These are phyloP conservation scores for Bilobella aurantiaca DNA, from an alignment of 1,140 invertebrate genomes.

Conservation along the genomic window DNA sequence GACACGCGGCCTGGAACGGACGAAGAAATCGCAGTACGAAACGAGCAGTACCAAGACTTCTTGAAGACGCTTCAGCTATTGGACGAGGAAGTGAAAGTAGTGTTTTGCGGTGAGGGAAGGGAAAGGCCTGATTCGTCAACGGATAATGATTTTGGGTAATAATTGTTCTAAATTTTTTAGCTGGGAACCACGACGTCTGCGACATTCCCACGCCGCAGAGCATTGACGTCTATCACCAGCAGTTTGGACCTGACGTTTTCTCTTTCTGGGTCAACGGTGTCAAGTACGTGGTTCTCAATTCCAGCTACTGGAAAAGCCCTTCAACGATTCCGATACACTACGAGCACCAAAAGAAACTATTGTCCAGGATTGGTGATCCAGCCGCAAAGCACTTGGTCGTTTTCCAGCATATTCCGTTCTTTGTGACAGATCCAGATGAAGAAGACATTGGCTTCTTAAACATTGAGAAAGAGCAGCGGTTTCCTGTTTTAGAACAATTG, in stretches of 20 bases:
- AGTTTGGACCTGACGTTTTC: constrained; percentile 51
- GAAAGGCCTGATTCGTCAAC: no score
- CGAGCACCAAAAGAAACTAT: constrained; percentile 41
- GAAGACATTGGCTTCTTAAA: constrained; percentile 41
- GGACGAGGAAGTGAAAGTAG: constrained; percentile 43
- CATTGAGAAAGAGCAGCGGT: constrained; percentile 31
- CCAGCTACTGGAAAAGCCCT: constrained; percentile 43
- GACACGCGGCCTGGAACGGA: constrained; percentile 41
- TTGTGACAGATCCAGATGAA: constrained; percentile 43
- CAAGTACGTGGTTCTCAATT: constrained; percentile 47
- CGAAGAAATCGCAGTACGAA: not conserved
- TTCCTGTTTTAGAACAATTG: constrained; percentile 6
- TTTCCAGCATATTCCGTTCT: constrained; percentile 51
- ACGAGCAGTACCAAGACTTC: constrained; percentile 43
- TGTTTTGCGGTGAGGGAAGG: constrained; percentile 43
- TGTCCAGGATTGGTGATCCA: constrained; percentile 13
- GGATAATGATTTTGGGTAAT: constrained; percentile 46
- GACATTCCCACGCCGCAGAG: constrained; percentile 42
- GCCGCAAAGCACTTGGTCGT: constrained; percentile 38
- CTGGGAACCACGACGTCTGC: constrained; percentile 44
- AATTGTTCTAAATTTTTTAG: constrained; percentile 34
- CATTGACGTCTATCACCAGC: constrained; percentile 39
- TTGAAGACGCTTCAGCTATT: constrained; percentile 40
- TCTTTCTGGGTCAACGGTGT: constrained; percentile 47
- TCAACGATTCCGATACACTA: constrained; percentile 37